Evolutionary conservation across 2,113 vertebrate genomes (phyloP), one percentile per base, ranked within the genome.

Genomic region (Ancistrus triradiatus): DNA sequence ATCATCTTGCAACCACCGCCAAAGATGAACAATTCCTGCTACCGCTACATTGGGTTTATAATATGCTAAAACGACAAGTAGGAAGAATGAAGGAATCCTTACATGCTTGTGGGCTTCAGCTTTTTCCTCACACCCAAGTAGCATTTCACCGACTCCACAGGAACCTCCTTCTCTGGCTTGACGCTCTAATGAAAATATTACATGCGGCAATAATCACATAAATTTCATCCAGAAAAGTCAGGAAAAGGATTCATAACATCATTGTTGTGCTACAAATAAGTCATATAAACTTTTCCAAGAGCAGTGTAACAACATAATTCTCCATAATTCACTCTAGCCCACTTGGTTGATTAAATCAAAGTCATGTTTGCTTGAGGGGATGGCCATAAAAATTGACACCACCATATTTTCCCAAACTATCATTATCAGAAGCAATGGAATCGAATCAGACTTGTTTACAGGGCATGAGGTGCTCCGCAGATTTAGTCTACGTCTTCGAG

Each of bases 111-210:
- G 60, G 94, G 89, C 75, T 95, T 98, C 77, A 94, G 77, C 81
- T 92, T 95, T 78, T 84, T 98, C 80, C 87, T 94, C 64, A 97
- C 85, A 66, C 96, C 96, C 40, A 93, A 79, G 82, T 95, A 98
- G 80, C 94, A 86, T 75, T 91, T 98, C 70, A 91, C 51, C 27
- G 86, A 86, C 73, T 64, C 83, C 55, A 97, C 78, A 11, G 85
- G 79, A 66, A 95, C 76, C 44, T 81, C 81, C 81, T 89, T 94
- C 68, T 98, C 95, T 1, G 90, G 82, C 83, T 96, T 98, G 66
- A 77, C 89, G 63, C 85, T 91, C 96, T 98, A 83, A 3, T 55
- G 35, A 73, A 64, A 17, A 14, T 24, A 62, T 55, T 38, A 17
- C 40, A 65, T 7, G n/a, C 1, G 35, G 44, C 44, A 59, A 28